phyloP scores from a whole-genome alignment of 2,888 invertebrate species.

The Rhagonycha fulva region DNA sequence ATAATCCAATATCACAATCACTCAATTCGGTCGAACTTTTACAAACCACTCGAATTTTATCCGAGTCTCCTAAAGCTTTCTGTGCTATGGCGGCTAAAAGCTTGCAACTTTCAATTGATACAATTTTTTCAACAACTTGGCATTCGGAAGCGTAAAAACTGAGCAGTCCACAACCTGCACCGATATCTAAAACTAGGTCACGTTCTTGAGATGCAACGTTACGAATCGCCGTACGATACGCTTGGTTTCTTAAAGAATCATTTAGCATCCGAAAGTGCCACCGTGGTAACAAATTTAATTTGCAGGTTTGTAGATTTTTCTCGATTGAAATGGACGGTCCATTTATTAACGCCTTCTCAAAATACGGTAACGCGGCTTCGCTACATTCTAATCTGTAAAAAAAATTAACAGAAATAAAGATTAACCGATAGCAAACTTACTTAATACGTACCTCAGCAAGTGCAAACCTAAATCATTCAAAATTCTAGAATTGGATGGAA shows the following conservation, averaged over 20 bases:
- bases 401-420: background rate
- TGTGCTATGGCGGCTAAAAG: constrained; percentile 66
- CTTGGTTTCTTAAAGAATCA: constrained; percentile 69
- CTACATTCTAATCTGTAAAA: constrained; percentile 43
- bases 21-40: constrained; percentile 64
- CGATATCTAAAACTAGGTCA: constrained; percentile 71
- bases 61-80: constrained; percentile 60
- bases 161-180: constrained; percentile 76
- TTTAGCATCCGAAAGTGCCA: constrained; percentile 88
- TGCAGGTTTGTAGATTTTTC: constrained; percentile 70
- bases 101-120: constrained; percentile 71
- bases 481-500: constrained; percentile 56
- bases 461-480: constrained; percentile 58
- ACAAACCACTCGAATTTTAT: constrained; percentile 59
- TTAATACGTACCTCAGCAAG: constrained; percentile 55
- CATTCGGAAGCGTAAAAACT: constrained; percentile 65
- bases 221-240: constrained; percentile 67
- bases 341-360: constrained; percentile 39
- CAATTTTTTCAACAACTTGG: constrained; percentile 57
- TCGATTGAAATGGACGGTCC: constrained; percentile 50
- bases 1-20: constrained; percentile 27
- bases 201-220: constrained; percentile 57
- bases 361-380: constrained; percentile 43
- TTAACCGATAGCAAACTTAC: background rate
- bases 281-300: constrained; percentile 70